Percentiles rank a stretch among this genome's conserved stretches.
Conservation (phyloP, 2,797 vertebrate species). For the Carcharodon carcharias region DNA sequence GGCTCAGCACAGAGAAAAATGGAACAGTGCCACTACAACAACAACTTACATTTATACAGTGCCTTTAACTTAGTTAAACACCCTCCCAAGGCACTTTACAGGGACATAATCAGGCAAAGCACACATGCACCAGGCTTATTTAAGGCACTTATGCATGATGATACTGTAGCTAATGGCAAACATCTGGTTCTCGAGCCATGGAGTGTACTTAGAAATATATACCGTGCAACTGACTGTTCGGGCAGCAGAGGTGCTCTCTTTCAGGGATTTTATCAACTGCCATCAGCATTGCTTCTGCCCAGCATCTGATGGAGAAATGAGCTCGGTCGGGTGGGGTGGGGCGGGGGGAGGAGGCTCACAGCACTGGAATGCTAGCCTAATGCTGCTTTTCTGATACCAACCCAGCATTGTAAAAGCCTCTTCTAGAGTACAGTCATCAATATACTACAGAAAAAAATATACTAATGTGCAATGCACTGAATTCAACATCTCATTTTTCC, state of each 20-base stretch:
- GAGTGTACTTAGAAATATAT: neutral
- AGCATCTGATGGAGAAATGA: neutral
- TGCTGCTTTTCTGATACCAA: neutral
- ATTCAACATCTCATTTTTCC: neutral
- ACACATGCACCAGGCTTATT: neutral
- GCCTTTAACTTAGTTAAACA: neutral
- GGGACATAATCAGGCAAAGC: neutral
- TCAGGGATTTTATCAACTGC: neutral
- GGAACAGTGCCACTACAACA: neutral
- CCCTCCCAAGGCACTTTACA: neutral
- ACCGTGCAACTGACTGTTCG: neutral
- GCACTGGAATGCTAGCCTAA: neutral
- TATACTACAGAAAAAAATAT: no score
- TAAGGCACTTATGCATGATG: neutral
- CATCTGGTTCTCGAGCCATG: neutral
- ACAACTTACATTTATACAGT: neutral
- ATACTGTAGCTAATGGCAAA: neutral
- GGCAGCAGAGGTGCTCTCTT: neutral
- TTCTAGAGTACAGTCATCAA: no score
- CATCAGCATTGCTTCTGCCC: neutral
- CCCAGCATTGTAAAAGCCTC: neutral
- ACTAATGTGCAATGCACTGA: neutral
- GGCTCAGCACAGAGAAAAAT: neutral
- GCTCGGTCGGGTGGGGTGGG: neutral
- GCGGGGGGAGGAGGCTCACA: neutral